phyloP scores from a whole-genome alignment of 2,888 invertebrate species.

The Bugula neritina region DNA sequence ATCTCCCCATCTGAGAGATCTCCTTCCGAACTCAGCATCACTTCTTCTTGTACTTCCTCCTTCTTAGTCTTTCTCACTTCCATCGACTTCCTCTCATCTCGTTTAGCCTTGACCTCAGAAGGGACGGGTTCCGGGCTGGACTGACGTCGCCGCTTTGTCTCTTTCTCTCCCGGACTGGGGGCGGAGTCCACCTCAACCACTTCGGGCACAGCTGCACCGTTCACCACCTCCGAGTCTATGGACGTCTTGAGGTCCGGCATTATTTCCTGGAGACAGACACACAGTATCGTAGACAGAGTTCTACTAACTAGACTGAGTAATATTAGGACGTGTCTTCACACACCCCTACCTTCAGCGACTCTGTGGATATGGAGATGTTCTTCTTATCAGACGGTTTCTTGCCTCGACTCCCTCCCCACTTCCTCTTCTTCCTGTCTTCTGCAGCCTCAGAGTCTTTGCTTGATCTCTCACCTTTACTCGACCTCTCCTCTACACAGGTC shows the following conservation, averaged over 20 bases:
- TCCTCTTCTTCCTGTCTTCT: conserved; percentile 30
- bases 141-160: background rate
- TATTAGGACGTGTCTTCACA: background rate
- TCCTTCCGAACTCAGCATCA: conserved; percentile 20
- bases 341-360: conserved; percentile 50
- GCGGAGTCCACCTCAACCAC: background rate
- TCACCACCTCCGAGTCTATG: background rate
- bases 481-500: conserved; percentile 23
- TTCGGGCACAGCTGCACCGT: background rate
- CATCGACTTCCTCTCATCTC: background rate
- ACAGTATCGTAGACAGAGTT: background rate
- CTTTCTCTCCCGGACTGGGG: background rate
- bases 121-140: background rate
- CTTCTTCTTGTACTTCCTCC: background rate
- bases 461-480: conserved; percentile 19
- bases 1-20: conserved; percentile 31
- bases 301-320: background rate
- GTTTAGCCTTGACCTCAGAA: background rate
- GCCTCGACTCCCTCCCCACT: background rate
- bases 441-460: conserved; percentile 31
- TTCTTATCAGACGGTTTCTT: conserved; percentile 2
- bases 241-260: background rate
- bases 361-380: conserved; percentile 47
- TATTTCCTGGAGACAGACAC: background rate
- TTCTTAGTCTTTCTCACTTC: background rate